Conservation (phyloP, 2,888 invertebrate species). For the Lasioglossum lativentre region DNA sequence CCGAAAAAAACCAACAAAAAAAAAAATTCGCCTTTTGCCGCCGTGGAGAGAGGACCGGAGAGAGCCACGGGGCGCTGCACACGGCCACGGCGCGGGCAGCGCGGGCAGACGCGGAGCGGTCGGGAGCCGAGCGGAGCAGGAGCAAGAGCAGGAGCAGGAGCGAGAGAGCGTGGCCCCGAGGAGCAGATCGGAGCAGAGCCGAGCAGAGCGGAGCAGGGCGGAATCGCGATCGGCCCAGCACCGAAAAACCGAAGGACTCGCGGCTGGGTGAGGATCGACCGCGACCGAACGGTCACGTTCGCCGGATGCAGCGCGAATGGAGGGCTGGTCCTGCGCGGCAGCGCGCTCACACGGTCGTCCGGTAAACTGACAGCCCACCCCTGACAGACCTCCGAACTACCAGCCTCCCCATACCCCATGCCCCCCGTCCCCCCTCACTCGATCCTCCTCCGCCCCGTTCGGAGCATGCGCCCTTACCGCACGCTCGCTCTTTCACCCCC, state of each 20-base stretch:
- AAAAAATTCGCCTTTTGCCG: background rate
- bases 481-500: slow-evolving; percentile 7
- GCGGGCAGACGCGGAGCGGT: background rate
- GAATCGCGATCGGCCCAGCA: slow-evolving; percentile 9
- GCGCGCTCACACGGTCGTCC: slow-evolving; percentile 78
- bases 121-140: background rate
- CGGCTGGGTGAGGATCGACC: slow-evolving; percentile 37
- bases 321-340: slow-evolving; percentile 80
- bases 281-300: slow-evolving; percentile 70
- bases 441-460: slow-evolving; percentile 26
- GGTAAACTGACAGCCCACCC: slow-evolving; percentile 76
- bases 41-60: background rate
- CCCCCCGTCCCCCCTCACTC: background rate
- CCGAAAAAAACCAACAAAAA: background rate
- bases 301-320: slow-evolving; percentile 78
- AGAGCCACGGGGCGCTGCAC: slow-evolving; percentile 1
- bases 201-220: background rate
- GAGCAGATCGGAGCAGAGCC: background rate
- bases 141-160: background rate
- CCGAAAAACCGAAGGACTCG: slow-evolving; percentile 30
- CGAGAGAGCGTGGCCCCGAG: background rate
- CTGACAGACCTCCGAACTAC: slow-evolving; percentile 67
- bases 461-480: slow-evolving; percentile 33
- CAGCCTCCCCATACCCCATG: slow-evolving; percentile 48
- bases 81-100: background rate